Percentiles rank a stretch among this genome's conserved stretches.
phyloP scores from a whole-genome alignment of 2,113 vertebrate genomes.

The Paradoxurus hermaphroditus region DNA sequence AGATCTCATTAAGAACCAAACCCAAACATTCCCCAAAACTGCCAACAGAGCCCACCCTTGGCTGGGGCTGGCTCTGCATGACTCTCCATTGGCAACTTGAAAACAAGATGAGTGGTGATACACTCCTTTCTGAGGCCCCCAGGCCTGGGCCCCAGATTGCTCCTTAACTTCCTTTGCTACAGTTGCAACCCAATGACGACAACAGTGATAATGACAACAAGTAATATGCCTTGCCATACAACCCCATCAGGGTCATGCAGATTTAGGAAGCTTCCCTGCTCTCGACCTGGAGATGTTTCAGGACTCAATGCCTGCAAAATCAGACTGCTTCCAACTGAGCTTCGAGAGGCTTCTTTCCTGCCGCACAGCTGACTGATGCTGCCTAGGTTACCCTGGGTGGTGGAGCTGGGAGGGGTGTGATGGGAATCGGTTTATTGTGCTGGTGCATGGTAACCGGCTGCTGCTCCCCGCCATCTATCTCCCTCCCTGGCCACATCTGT shows the following conservation, averaged over 20 bases:
- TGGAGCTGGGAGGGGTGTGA: constrained; percentile 86
- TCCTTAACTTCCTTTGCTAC: neutral
- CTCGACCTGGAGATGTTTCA: constrained; percentile 61
- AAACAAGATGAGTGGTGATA: constrained; percentile 25
- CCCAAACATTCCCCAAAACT: neutral
- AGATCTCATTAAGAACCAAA: constrained; percentile 59
- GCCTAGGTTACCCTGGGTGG: constrained; percentile 89
- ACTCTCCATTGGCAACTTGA: constrained; percentile 53
- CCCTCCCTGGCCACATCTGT: constrained; percentile 86
- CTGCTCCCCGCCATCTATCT: constrained; percentile 88
- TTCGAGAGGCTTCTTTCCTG: constrained; percentile 75
- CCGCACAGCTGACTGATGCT: constrained; percentile 87
- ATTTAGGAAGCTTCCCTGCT: constrained; percentile 52
- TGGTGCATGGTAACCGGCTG: constrained; percentile 86
- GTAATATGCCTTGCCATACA: neutral
- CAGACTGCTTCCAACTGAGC: constrained; percentile 67
- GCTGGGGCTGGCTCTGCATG: neutral
- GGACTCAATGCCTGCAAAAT: constrained; percentile 69
- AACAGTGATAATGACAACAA: neutral
- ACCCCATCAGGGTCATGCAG: neutral
- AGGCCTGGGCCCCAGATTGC: constrained; percentile 24
- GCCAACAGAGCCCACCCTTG: constrained; percentile 32
- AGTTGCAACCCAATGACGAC: neutral
- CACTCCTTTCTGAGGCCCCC: constrained; percentile 44
- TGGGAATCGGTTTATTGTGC: constrained; percentile 89